A percentile compares a stretch with the other conserved stretches of the same genome.
phyloP scores from a whole-genome alignment of 2,888 invertebrate species.

The Coremacera marginata region DNA sequence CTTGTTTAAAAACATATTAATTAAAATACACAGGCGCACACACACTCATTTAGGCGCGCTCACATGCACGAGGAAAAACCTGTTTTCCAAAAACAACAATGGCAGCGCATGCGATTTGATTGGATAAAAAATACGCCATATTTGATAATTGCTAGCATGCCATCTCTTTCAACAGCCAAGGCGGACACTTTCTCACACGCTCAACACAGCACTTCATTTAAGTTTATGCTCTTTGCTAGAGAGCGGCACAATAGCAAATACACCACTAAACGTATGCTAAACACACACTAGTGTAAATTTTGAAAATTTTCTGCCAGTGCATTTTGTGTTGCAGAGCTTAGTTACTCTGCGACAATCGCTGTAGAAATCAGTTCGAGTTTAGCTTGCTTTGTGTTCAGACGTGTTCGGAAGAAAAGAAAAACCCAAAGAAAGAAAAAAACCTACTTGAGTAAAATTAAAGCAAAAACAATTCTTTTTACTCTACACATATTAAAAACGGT shows the following conservation, averaged over 20 bases:
- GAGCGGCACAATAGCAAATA: slow-evolving; percentile 6
- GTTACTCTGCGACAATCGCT: slow-evolving; percentile 44
- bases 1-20: neutral
- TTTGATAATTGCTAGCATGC: slow-evolving; percentile 64
- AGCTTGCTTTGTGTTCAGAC: slow-evolving; percentile 64
- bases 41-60: neutral
- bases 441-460: slow-evolving; percentile 27
- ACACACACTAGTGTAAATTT: too few relatives aligned
- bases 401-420: slow-evolving; percentile 58
- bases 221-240: slow-evolving; percentile 49
- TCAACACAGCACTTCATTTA: slow-evolving; percentile 21
- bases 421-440: slow-evolving; percentile 34
- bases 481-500: neutral
- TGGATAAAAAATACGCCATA: slow-evolving; percentile 68
- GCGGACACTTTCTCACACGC: slow-evolving; percentile 44
- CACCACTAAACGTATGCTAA: too few relatives aligned
- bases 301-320: neutral
- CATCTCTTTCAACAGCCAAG: slow-evolving; percentile 50
- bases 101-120: slow-evolving; percentile 69
- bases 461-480: neutral
- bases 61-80: neutral
- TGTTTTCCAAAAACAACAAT: slow-evolving; percentile 26
- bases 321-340: slow-evolving; percentile 44
- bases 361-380: slow-evolving; percentile 66
- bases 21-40: neutral